Evolutionary conservation across 1,140 invertebrate species (phyloP).

Genomic region (Ceratoteleas bidentatus): DNA sequence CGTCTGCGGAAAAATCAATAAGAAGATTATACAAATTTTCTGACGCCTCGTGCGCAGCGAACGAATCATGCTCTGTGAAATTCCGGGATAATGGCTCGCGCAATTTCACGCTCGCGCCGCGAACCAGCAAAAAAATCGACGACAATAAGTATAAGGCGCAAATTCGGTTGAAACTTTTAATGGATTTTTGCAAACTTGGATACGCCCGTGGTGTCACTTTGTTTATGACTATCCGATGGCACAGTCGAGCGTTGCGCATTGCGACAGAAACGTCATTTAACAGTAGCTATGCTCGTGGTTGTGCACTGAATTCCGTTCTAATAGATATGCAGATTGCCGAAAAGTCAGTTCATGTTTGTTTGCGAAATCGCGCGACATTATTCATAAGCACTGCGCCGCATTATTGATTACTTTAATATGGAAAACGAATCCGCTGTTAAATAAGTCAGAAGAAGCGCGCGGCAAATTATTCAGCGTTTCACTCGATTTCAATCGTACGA

Average conservation of each 20-base stretch:
- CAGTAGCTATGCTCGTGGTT: neutral
- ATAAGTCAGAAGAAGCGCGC: too few relatives aligned
- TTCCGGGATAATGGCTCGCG: neutral
- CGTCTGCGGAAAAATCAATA: slow-evolving; percentile 69
- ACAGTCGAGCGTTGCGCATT: slow-evolving; percentile 25
- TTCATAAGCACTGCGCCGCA: neutral
- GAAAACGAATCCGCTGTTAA: neutral
- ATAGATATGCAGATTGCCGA: slow-evolving; percentile 2
- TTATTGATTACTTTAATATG: neutral
- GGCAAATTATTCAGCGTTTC: too few relatives aligned
- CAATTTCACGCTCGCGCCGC: neutral
- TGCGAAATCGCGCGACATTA: neutral
- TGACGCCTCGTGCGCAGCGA: neutral
- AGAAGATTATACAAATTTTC: slow-evolving; percentile 23
- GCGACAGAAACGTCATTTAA: slow-evolving; percentile 19
- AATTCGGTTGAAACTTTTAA: slow-evolving; percentile 17
- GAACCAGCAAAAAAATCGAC: neutral
- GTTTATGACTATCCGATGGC: slow-evolving; percentile 3
- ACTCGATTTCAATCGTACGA: too few relatives aligned
- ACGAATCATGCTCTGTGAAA: neutral
- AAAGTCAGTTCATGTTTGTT: neutral
- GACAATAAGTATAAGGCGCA: neutral
- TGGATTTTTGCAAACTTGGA: slow-evolving; percentile 9
- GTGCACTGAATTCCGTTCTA: slow-evolving; percentile 1
- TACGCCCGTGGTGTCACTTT: neutral